These are phyloP conservation scores for Catocala nupta DNA, from an alignment of 2,888 invertebrate species.

Conservation along the genomic window DNA sequence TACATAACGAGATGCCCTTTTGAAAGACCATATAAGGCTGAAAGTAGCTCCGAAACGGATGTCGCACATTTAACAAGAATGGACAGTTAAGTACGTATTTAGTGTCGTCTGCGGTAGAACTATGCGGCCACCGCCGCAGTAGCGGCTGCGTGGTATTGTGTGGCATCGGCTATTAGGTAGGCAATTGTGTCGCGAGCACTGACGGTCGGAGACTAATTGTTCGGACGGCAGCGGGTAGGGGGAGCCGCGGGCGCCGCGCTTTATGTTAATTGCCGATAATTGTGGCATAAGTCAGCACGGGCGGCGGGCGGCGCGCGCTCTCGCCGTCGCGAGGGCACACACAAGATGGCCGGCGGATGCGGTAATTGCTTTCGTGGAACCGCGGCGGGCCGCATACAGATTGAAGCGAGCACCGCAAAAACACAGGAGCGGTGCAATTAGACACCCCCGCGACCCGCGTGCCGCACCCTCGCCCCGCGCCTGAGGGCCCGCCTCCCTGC, in stretches of 20 bases:
- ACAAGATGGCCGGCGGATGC: slow-evolving; percentile 84
- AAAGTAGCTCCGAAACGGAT: too few species aligned
- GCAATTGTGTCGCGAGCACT: not conserved
- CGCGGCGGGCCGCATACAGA: slow-evolving; percentile 73
- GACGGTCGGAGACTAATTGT: slow-evolving; percentile 7
- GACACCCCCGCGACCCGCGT: slow-evolving; percentile 40
- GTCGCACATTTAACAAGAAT: not conserved
- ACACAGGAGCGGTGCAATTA: slow-evolving; percentile 68
- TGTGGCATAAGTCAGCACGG: slow-evolving; percentile 58
- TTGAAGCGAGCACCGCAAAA: slow-evolving; percentile 71
- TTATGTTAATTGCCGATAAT: slow-evolving; percentile 76
- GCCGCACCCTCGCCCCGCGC: slow-evolving; percentile 29
- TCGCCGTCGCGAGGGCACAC: slow-evolving; percentile 34
- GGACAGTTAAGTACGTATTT: too few species aligned
- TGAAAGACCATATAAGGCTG: too few species aligned
- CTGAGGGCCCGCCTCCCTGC: slow-evolving; percentile 40
- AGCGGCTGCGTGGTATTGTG: too few species aligned
- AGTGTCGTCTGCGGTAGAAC: too few species aligned
- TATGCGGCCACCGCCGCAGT: too few species aligned
- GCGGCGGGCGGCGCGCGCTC: slow-evolving; percentile 24
- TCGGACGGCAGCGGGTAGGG: slow-evolving; percentile 18
- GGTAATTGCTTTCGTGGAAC: slow-evolving; percentile 84
- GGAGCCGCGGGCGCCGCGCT: slow-evolving; percentile 37
- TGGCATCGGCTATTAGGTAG: not conserved
- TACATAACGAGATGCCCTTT: too few species aligned